These are phyloP conservation scores for Toxostoma redivivum DNA, from an alignment of 2,113 vertebrate genomes.

Conservation along the genomic window DNA sequence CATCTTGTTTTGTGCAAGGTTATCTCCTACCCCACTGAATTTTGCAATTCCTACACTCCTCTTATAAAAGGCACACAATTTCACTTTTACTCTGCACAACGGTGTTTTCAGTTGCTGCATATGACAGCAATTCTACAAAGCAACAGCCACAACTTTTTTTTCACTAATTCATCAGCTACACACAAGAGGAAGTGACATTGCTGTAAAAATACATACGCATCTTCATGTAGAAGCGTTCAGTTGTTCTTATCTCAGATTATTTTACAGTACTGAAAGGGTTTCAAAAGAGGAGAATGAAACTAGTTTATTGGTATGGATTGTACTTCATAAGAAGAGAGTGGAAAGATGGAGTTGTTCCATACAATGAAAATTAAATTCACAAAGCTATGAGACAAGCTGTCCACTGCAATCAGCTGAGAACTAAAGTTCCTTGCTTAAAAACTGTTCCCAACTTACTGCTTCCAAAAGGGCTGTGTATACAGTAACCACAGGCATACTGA, in stretches of 20 bases:
- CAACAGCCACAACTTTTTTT: neutral
- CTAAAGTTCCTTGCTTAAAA: neutral
- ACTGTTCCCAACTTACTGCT: neutral
- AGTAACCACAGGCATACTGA: neutral
- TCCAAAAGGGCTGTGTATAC: neutral
- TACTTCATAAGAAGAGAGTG: neutral
- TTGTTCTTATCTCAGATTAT: neutral
- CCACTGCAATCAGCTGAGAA: neutral
- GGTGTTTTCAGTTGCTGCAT: rapidly evolving
- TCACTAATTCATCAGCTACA: neutral
- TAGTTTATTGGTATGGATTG: neutral
- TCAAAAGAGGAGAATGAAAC: neutral
- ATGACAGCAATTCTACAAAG: neutral
- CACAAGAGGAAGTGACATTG: neutral
- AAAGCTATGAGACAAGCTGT: neutral
- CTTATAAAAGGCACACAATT: neutral
- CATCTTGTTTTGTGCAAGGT: neutral
- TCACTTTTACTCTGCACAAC: neutral
- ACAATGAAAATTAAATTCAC: neutral
- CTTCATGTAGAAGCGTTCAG: neutral
- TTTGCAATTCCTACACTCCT: neutral
- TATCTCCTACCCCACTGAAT: neutral
- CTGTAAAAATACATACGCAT: neutral
- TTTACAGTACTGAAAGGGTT: neutral
- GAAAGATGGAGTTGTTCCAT: neutral